Evolutionary conservation across 2,797 vertebrate genomes (phyloP), one percentile per base, ranked within the genome.

Genomic region (Micropoecilia bifurca): DNA sequence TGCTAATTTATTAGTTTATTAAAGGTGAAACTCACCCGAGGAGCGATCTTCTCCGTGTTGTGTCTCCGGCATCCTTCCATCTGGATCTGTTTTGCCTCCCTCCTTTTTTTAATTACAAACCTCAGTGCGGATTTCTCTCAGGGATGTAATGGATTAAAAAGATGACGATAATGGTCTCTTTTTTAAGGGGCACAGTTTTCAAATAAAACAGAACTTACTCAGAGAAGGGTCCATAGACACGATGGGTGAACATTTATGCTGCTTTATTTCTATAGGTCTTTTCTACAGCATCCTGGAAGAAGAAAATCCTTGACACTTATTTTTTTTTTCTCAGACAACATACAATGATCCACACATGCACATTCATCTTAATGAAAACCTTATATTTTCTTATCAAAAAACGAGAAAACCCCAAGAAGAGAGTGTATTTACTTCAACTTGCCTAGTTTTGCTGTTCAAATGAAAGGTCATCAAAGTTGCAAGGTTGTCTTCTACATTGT

Each of bases 121-220:
- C 90, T 83, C 90, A 87, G 91, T 88, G 85, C 82, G 14, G 79
- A 86, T 83, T 81, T 89, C 92, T 94, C 94, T 79, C 83, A 75
- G 93, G 93, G 87, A 96, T 95, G 93, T 95, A 96, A 96, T 94
- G 93, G 92, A 95, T 95, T 95, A 95, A 96, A 95, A 95, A 95
- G 84, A 91, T 78, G 82, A 83, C 90, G 88, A 87, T 93, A 93
- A 94, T 93, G 91, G 85, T 10, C 53, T 83, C 91, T 86, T 81
- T 91, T 89, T 93, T 89, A 90, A 77, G 72, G 91, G 90, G 94
- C 85, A 89, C 83, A 86, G 87, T 90, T 88, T 90, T 91, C 83
- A 91, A 74, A 86, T 93, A 86, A 85, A 92, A 87, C 47, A 79
- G 78, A 89, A 79, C 73, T 81, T 84, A 86, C 66, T 72, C 77